Percentiles rank a stretch among this genome's conserved stretches.
Conservation (phyloP, 1,140 invertebrate species). For the Bombus cullumanus region DNA sequence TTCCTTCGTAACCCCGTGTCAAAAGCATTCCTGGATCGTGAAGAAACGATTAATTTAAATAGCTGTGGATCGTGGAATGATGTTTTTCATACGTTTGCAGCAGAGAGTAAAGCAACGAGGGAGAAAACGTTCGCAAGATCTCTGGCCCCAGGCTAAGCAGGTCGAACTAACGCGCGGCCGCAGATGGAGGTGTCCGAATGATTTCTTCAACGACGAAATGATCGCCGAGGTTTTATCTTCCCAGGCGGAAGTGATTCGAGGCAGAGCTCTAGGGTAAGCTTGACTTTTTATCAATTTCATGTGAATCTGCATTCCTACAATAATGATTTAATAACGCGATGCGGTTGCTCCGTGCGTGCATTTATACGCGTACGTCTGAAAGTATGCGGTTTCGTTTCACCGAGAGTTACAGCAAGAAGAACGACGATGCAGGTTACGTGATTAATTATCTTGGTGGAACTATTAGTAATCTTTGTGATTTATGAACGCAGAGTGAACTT, state of each 20-base stretch:
- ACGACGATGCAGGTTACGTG: background rate
- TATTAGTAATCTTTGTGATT: constrained; percentile 20
- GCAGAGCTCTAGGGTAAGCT: constrained; percentile 88
- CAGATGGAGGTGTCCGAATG: constrained; percentile 89
- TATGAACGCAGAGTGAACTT: constrained; percentile 87
- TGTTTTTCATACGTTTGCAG: constrained; percentile 64
- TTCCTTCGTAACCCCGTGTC: constrained; percentile 20
- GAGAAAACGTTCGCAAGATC: constrained; percentile 76
- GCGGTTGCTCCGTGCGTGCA: background rate
- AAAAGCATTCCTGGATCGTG: background rate
- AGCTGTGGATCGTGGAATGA: background rate
- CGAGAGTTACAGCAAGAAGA: background rate
- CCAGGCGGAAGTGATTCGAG: constrained; percentile 90
- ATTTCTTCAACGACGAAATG: constrained; percentile 90
- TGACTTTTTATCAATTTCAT: background rate
- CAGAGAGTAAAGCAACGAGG: constrained; percentile 71
- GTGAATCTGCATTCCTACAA: background rate
- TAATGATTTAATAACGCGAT: background rate
- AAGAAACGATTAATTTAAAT: background rate
- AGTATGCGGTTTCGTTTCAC: background rate
- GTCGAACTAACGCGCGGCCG: constrained; percentile 84
- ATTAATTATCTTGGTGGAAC: background rate
- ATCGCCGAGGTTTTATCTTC: constrained; percentile 89
- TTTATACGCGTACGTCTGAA: background rate
- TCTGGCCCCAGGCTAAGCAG: constrained; percentile 82